Percentiles rank a stretch among this genome's conserved stretches.
These are phyloP conservation scores for Platyrinchus mystaceus DNA, from an alignment of 2,797 vertebrate species.

Conservation along the genomic window DNA sequence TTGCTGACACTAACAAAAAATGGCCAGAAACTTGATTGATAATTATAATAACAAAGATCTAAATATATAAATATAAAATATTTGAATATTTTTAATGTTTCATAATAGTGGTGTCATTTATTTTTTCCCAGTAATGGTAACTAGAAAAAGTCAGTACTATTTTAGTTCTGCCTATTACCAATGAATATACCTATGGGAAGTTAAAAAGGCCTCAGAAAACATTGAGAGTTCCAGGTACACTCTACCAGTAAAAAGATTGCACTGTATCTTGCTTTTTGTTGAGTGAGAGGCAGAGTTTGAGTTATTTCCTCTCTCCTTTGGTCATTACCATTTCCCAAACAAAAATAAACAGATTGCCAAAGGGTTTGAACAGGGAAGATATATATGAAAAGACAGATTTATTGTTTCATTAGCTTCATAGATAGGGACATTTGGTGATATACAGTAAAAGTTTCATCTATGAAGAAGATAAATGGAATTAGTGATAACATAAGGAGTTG, in stretches of 20 bases:
- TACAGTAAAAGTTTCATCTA: neutral
- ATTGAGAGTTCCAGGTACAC: neutral
- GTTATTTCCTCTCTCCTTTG: neutral
- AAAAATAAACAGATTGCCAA: neutral
- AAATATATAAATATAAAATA: neutral
- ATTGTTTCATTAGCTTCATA: neutral
- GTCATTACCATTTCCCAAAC: neutral
- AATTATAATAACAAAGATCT: neutral
- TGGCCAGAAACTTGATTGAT: neutral
- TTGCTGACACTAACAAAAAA: neutral
- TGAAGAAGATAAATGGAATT: neutral
- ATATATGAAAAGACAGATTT: neutral
- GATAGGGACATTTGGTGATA: neutral
- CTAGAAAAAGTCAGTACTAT: neutral
- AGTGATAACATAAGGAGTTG: neutral
- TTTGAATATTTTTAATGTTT: neutral
- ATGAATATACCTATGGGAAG: neutral
- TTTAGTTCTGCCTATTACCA: neutral
- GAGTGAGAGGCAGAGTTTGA: neutral
- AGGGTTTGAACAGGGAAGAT: neutral
- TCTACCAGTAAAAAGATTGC: neutral
- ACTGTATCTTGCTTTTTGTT: neutral
- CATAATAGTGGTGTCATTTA: fast-evolving
- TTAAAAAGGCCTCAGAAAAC: neutral
- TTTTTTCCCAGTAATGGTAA: neutral